Evolutionary conservation across 2,797 vertebrate genomes (phyloP), one percentile per base, ranked within the genome.

Genomic region (Adrianichthys oophorus): DNA sequence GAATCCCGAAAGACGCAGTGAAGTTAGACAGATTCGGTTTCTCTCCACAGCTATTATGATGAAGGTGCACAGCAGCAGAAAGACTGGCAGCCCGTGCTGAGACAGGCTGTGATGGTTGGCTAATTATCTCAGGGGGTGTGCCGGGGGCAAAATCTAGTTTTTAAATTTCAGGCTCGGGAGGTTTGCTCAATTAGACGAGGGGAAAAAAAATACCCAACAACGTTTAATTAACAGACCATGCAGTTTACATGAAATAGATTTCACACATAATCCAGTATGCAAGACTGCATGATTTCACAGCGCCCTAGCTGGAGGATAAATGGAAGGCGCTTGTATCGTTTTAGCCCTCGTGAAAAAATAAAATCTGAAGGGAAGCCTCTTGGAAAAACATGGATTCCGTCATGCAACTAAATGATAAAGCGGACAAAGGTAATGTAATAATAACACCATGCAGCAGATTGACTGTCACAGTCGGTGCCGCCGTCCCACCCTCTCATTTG

Each of bases 81-180:
- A 66, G 62, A 74, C 67, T 56, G 45, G 76, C 69, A 79, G 68
- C 66, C 52, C 61, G 41, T 40, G 40, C 42, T 71, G 73, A 76
- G 81, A 79, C 78, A 70, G 78, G 60, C 78, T 78, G 72, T 82
- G 79, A 76, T 79, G 86, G 72, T 79, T 85, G 85, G 79, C 61
- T 89, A 82, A 87, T 86, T 89, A 87, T 87, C 87, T 88, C 74
- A 74, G 79, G 87, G 88, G 76, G 67, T 79, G 79, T 79, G 89
- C 90, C 88, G 85, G 85, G 72, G 91, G 89, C 89, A 73, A 90
- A 88, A 92, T 88, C 85, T 84, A 76, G 82, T 85, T 90, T 90
- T 88, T 72, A 89, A 87, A 89, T 84, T 86, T 80, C 78, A 76
- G 83, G 76, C 89, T 84, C 87, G 75, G 86, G 87, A 87, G 87